Evolutionary conservation across 2,797 vertebrate species (phyloP), one percentile per base, ranked within the genome.

Genomic region (Anguilla megastoma): DNA sequence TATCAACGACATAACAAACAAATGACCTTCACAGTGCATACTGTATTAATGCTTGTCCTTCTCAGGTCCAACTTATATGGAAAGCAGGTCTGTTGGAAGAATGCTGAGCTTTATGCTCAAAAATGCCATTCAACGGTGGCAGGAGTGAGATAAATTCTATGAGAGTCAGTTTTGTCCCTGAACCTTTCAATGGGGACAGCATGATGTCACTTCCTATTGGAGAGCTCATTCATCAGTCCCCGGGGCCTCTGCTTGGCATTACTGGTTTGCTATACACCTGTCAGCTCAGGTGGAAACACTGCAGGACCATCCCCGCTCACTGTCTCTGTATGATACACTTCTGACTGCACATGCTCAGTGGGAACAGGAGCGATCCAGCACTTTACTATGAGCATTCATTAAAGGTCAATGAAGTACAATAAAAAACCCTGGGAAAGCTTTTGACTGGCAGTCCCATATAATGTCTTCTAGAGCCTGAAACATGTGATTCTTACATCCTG

Each of bases 181-280:
- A 60, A 60, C 60, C 85, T 71, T 91, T 88, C 90, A 91, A 82
- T 88, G 87, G 87, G 91, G 89, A 84, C 90, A 85, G 90, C 87
- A 90, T 93, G 91, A 90, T 93, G 95, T 94, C 94, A 88, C 79
- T 92, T 95, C 89, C 90, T 86, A 88, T 95, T 91, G 91, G 93
- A 93, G 92, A 91, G 89, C 91, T 95, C 91, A 93, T 95, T 94
- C 94, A 93, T 95, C 94, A 95, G 90, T 91, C 91, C 89, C 85
- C 93, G 89, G 86, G 91, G 89, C 91, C 90, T 90, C 90, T 90
- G 90, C 90, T 91, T 90, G 89, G 91, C 91, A 89, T 90, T 91
- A 87, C 92, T 89, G 90, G 93, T 89, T 91, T 90, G 69, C 88
- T 89, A 88, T 90, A 91, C 91, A 92, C 91, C 91, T 92, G 91